phyloP scores from a whole-genome alignment of 2,888 invertebrate species.

The Lasioglossum morio region DNA sequence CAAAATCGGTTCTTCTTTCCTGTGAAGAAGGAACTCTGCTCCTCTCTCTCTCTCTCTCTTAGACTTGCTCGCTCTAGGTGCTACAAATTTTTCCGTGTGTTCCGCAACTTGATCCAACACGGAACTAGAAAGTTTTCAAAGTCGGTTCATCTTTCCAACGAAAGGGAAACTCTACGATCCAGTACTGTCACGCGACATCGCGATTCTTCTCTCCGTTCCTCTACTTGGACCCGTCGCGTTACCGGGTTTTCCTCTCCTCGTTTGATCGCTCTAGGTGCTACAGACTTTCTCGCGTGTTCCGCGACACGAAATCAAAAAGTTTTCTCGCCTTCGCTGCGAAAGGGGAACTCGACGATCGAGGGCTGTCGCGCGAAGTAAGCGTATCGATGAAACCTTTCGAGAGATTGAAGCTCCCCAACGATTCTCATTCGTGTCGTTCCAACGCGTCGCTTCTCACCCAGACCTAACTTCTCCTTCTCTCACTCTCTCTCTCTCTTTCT shows the following conservation, averaged over 20 bases:
- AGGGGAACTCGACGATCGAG: background rate
- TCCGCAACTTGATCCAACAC: too few relatives aligned
- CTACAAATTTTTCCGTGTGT: too few relatives aligned
- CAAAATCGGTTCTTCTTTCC: background rate
- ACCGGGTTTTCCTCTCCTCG: background rate
- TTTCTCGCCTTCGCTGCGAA: too few relatives aligned
- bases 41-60: too few relatives aligned
- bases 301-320: background rate
- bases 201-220: background rate
- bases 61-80: background rate
- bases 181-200: background rate
- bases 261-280: background rate
- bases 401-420: background rate
- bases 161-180: background rate
- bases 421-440: conserved; percentile 20
- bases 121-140: too few relatives aligned
- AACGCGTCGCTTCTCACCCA: background rate
- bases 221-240: background rate
- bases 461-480: background rate
- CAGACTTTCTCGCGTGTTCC: background rate
- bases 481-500: background rate
- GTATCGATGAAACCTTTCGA: background rate
- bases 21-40: too few relatives aligned
- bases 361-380: background rate
- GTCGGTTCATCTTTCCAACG: too few relatives aligned